Percentiles rank a stretch among this genome's conserved stretches.
These are phyloP conservation scores for Pycnonotus jocosus DNA, from an alignment of 2,113 vertebrate species.

Conservation along the genomic window DNA sequence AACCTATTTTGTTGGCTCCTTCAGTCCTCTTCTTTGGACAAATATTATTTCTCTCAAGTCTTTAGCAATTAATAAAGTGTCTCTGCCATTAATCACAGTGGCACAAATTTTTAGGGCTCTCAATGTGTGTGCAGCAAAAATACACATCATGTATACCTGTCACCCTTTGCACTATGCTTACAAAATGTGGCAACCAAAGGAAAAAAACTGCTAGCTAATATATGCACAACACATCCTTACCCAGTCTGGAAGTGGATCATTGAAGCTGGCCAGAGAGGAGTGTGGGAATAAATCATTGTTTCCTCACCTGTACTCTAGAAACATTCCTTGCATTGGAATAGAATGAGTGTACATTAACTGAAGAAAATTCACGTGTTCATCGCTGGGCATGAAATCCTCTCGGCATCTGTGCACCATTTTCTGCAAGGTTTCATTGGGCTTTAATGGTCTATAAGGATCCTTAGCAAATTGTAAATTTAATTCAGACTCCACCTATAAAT, in stretches of 20 bases:
- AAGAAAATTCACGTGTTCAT: not conserved
- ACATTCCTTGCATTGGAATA: not conserved
- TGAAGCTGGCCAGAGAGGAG: not conserved
- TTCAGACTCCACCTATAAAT: not conserved
- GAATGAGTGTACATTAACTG: not conserved
- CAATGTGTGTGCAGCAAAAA: not conserved
- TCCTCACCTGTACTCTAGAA: not conserved
- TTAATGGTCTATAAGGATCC: not conserved
- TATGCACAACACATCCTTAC: not conserved
- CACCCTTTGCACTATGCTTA: not conserved
- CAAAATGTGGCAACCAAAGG: not conserved
- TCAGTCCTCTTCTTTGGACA: not conserved
- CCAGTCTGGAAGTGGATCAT: not conserved
- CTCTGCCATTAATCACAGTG: constrained; percentile 1
- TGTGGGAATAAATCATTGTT: not conserved
- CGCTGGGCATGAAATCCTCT: not conserved
- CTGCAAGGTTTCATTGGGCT: not conserved
- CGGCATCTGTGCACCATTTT: not conserved
- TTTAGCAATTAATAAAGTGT: not conserved
- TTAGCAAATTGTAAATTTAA: not conserved
- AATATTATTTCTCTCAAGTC: not conserved
- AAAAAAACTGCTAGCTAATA: not conserved
- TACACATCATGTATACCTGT: not conserved
- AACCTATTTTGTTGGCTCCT: constrained; percentile 16
- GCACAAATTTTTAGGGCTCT: not conserved